Evolutionary conservation across 2,797 vertebrate species (phyloP), one percentile per base, ranked within the genome.

Genomic region (Periophthalmus magnuspinnatus): DNA sequence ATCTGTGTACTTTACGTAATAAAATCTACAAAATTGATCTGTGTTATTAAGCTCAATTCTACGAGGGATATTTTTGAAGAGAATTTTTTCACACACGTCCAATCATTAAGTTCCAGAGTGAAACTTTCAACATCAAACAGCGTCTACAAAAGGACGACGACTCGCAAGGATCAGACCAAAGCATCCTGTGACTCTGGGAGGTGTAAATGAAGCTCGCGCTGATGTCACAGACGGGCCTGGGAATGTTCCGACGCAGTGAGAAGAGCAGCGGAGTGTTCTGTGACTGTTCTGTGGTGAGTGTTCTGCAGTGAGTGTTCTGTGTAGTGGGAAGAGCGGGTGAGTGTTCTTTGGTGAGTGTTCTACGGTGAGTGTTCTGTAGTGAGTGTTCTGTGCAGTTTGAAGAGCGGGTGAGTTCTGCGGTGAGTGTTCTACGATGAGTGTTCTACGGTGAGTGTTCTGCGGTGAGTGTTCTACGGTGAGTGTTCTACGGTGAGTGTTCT

Each of bases 181-280:
- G 79, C 68, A 77, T 80, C 59, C 69, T 71, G 74, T 55, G 70
- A 74, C 65, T 84, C 80, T 56, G 5, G 68, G 61, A 77, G 75
- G 83, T 86, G 71, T 66, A 81, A 86, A 84, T 86, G 70, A 88
- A 78, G 78, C 72, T 80, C 80, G 79, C 74, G 72, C 70, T 58
- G 68, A 55, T 55, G 70, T 70, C 22, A 34, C 70, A 66, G 69
- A 65, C 61, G 34, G 76, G 59, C 14, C 33, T 71, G 65, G 9
- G 69, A 55, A 58, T n/a, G 19, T 65, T 32, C 55, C 56, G 55
- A 19, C 56, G 22, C 8, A 22, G 52, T 22, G 52, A 55, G 21
- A 55, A 22, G 22, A 55, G 10, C 21, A 9, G 6, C 17, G n/a
- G 2, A 7, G 19, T n/a, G 19, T 21, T n/a, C 0, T 52, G 19